These are phyloP conservation scores for Anseranas semipalmata DNA, from an alignment of 2,113 vertebrate species.

Conservation along the genomic window DNA sequence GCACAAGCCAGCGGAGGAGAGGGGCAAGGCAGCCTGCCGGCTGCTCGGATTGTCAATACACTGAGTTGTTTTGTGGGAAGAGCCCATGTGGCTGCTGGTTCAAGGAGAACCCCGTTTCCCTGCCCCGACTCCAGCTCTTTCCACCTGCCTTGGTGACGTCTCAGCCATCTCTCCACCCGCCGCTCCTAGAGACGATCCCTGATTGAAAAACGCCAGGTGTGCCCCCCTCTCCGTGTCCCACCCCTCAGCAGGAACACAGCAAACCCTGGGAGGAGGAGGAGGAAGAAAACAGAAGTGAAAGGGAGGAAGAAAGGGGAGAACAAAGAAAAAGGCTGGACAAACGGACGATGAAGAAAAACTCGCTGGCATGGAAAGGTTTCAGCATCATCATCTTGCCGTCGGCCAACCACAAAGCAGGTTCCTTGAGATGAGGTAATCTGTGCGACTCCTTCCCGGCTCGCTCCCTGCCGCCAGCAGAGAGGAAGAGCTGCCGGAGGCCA, in stretches of 20 bases:
- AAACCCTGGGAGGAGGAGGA: constrained; percentile 61
- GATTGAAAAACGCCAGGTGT: constrained; percentile 77
- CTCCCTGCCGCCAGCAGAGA: neutral
- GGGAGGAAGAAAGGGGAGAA: neutral
- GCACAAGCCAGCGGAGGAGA: constrained; percentile 41
- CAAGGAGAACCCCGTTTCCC: neutral
- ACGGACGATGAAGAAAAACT: constrained; percentile 28
- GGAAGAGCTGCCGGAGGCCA: constrained; percentile 5
- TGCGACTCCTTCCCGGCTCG: constrained; percentile 29
- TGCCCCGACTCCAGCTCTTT: neutral
- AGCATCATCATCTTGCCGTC: constrained; percentile 6
- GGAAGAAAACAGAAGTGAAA: neutral
- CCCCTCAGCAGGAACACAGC: constrained; percentile 57
- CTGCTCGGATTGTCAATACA: constrained; percentile 78
- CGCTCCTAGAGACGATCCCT: constrained; percentile 70
- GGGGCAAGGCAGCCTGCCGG: neutral
- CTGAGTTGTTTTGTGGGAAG: neutral
- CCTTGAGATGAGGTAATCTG: constrained; percentile 76
- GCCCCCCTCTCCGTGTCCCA: constrained; percentile 1
- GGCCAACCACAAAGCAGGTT: constrained; percentile 55
- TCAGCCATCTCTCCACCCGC: neutral
- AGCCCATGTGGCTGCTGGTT: neutral
- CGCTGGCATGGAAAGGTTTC: constrained; percentile 21
- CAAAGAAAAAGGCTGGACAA: constrained; percentile 47
- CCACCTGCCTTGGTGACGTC: constrained; percentile 49